Evolutionary conservation across 2,113 vertebrate genomes (phyloP), one percentile per base, ranked within the genome.

Genomic region (Lepisosteus oculatus): DNA sequence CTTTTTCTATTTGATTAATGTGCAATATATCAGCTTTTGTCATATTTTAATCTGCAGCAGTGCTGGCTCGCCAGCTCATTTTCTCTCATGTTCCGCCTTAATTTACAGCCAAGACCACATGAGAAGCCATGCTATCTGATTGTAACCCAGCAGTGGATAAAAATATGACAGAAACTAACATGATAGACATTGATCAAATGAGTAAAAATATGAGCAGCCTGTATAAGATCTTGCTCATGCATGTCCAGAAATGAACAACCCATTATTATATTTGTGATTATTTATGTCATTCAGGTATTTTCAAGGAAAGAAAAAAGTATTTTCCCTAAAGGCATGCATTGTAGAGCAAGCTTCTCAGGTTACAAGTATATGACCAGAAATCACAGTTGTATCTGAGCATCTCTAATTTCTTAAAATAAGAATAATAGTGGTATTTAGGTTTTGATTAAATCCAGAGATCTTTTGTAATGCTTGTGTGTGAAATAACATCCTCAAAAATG

Each of bases 81-180:
- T 12, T 41, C 17, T 17, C 42, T 44, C 13, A 3, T 29, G 43
- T 7, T 61, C 44, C 62, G 59, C 61, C 67, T 72, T 76, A 69
- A 72, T 76, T 72, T 51, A 76, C 71, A 1, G 51, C 61, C 54
- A 43, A 4, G 45, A 59, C 54, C 59, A 55, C 67, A 72, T 29
- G 47, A 55, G 67, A 61, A 76, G 59, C 43, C 62, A 55, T 11
- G 67, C 75, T 43, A 61, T 76, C 79, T 45, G 47, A 59, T 61
- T 72, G 71, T 47, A 7, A 51, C 54, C 61, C 68, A 29, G 55
- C 67, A 61, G 55, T 75, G 75, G 77, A 81, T 81, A 77, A 78
- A 77, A 81, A 77, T 77, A 65, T 81, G 74, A 73, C 75, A 75
- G 67, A 81, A 75, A 51, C 71, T 68, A 72, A 67, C 56, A 13